These are phyloP conservation scores for Bilobella aurantiaca DNA, from an alignment of 1,140 invertebrate species.

Conservation along the genomic window DNA sequence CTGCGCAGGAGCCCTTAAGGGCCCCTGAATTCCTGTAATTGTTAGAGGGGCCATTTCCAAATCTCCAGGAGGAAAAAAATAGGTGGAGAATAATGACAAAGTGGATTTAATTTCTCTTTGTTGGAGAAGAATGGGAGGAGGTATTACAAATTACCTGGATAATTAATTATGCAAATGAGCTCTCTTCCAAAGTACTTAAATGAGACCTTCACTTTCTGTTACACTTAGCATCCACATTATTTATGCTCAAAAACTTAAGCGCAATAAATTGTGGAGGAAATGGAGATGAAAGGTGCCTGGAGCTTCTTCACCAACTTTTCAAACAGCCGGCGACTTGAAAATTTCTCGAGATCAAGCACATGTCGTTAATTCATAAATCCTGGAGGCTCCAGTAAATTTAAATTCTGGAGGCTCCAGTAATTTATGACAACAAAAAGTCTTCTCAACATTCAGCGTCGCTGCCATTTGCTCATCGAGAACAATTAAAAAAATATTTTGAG, in stretches of 20 bases:
- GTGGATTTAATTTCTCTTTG: not conserved
- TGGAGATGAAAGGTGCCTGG: conserved; percentile 6
- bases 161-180: conserved; percentile 7
- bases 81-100: not conserved
- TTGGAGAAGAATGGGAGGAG: not conserved
- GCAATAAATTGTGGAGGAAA: not conserved
- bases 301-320: not conserved
- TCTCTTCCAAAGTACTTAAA: not conserved
- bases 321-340: not conserved
- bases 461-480: too few species aligned
- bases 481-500: too few species aligned
- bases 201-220: not conserved
- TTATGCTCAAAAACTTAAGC: not conserved
- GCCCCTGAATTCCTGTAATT: not conserved
- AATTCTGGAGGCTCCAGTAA: too few species aligned
- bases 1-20: not conserved
- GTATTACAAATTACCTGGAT: not conserved
- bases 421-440: too few species aligned
- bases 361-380: conserved; percentile 9
- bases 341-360: conserved; percentile 1
- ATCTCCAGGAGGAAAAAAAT: not conserved
- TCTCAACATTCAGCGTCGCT: too few species aligned
- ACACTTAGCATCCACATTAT: not conserved
- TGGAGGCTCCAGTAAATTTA: too few species aligned
- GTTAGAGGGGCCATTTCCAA: not conserved